Conservation (phyloP, 1,140 invertebrate genomes). For the Sminthurinus signatus region DNA sequence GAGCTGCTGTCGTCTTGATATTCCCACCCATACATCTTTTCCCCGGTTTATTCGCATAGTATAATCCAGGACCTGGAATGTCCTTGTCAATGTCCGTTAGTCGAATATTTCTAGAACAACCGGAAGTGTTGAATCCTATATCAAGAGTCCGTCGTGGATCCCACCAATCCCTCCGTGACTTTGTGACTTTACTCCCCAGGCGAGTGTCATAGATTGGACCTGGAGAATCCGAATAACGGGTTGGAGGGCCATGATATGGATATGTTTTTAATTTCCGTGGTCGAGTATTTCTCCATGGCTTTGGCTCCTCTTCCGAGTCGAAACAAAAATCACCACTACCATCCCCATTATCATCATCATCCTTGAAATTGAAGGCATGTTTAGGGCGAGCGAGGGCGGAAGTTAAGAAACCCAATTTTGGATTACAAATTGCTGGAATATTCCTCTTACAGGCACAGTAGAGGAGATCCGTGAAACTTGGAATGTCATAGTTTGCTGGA, state of each 20-base stretch:
- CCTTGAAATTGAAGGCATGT: not conserved
- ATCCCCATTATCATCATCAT: not conserved
- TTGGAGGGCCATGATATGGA: conserved; percentile 14
- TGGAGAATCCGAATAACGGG: conserved; percentile 18
- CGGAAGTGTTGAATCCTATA: conserved; percentile 28
- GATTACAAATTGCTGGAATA: conserved; percentile 25
- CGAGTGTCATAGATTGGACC: conserved; percentile 34
- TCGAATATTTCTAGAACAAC: conserved; percentile 18
- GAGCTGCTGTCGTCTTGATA: conserved; percentile 2
- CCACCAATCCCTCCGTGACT: conserved; percentile 20
- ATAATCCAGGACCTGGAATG: conserved; percentile 24
- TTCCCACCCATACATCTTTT: conserved; percentile 2
- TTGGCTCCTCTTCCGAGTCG: not conserved
- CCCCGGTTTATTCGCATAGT: conserved; percentile 7
- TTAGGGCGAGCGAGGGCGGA: conserved; percentile 13
- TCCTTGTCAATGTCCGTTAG: conserved; percentile 9
- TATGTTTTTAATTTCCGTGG: conserved; percentile 25
- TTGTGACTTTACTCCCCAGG: conserved; percentile 12
- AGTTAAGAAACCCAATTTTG: conserved; percentile 33
- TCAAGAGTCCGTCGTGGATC: conserved; percentile 16
- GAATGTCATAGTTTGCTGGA: conserved; percentile 17
- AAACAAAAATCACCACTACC: too few species aligned
- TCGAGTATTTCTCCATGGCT: conserved; percentile 28
- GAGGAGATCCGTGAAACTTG: conserved; percentile 28
- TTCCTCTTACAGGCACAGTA: conserved; percentile 10